A percentile compares a stretch with the other conserved stretches of the same genome.
Evolutionary conservation across 2,888 invertebrate genomes (phyloP).

Genomic region (Xylota segnis): DNA sequence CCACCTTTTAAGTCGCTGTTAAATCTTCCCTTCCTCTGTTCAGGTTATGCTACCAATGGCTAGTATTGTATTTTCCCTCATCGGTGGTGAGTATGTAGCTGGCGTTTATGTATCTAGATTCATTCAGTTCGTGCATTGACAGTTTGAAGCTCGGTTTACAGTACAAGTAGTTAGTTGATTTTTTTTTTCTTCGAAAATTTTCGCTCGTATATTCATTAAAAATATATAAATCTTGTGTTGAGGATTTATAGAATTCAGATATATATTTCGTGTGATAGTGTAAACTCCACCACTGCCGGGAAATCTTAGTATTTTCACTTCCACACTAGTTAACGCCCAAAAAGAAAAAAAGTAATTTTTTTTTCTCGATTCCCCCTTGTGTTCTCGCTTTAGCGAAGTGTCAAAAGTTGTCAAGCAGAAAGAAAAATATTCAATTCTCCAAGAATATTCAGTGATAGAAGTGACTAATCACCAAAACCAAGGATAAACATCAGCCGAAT

Average conservation of each 20-base stretch:
- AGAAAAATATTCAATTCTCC: slow-evolving; percentile 10
- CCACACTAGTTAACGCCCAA: slow-evolving; percentile 70
- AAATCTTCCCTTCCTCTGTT: slow-evolving; percentile 51
- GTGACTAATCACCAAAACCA: slow-evolving; percentile 53
- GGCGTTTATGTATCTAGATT: slow-evolving; percentile 74
- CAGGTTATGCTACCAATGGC: slow-evolving; percentile 22
- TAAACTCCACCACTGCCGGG: slow-evolving; percentile 57
- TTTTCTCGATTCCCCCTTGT: slow-evolving; percentile 26
- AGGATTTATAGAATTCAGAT: slow-evolving; percentile 6
- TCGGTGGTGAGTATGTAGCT: slow-evolving; percentile 56
- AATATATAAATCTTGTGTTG: slow-evolving; percentile 9
- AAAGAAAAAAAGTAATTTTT: slow-evolving; percentile 23
- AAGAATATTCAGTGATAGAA: slow-evolving; percentile 41
- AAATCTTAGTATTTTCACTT: slow-evolving; percentile 24
- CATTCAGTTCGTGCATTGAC: slow-evolving; percentile 74
- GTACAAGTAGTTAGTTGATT: slow-evolving; percentile 54
- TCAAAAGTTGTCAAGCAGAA: slow-evolving; percentile 44
- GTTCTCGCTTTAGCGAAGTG: slow-evolving; percentile 50
- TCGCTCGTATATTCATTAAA: slow-evolving; percentile 9
- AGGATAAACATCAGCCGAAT: slow-evolving; percentile 55
- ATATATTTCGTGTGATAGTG: slow-evolving; percentile 42
- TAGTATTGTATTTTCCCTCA: slow-evolving; percentile 40
- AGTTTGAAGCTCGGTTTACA: slow-evolving; percentile 75
- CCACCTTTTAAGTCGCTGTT: slow-evolving; percentile 74
- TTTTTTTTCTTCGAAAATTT: slow-evolving; percentile 30